Base-by-base conservation (phyloP, 2,888 invertebrate species). In the Tricholauxania praeusta region DNA sequence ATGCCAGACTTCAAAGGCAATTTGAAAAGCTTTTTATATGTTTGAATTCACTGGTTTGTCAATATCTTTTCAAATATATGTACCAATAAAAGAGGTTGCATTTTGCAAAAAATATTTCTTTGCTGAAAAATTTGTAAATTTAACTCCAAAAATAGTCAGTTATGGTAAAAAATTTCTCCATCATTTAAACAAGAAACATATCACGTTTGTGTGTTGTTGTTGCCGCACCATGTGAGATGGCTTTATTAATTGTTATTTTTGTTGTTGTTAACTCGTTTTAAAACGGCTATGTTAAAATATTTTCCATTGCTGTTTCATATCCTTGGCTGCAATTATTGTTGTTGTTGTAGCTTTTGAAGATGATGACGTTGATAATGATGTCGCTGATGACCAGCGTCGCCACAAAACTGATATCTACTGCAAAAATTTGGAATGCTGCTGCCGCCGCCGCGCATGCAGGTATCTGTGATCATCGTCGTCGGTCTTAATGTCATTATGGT, bases 401-500 rank as follows among this genome's bases (percentile, higher is more conserved):
- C 51, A 62, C 28, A 32, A 62, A 17, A 15, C 22, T 62, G 47
- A 4, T n/a, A 32, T 14, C 62, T 28, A 22, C 19, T 3, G 14
- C 49, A 55, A 53, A 64, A 64, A 49, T 64, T 39, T 64, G 64
- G 48, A 64, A 64, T 64, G 64, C 64, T 64, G 65, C 52, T 32
- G 65, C 28, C 22, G 64, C 64, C 22, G 49, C 64, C 19, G 19
- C 52, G 17, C 69, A 69, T 69, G 69, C 32, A 59, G 60, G 60
- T 32, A 69, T 60, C 59, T 69, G 12, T 68, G 68, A 10, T 39
- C 39, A 39, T 39, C 39, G 39, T 39, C 39, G 39, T 39, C 22
- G 22, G 59, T 59, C 59, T 48, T 59, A 22, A 17, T 60, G 59
- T 67, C 69, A 60, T 60, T 67, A 55, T 19, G 48, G 32, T 39